Evolutionary conservation across 2,888 invertebrate genomes (phyloP).

Genomic region (Bursaphelenchus okinawaensis): DNA sequence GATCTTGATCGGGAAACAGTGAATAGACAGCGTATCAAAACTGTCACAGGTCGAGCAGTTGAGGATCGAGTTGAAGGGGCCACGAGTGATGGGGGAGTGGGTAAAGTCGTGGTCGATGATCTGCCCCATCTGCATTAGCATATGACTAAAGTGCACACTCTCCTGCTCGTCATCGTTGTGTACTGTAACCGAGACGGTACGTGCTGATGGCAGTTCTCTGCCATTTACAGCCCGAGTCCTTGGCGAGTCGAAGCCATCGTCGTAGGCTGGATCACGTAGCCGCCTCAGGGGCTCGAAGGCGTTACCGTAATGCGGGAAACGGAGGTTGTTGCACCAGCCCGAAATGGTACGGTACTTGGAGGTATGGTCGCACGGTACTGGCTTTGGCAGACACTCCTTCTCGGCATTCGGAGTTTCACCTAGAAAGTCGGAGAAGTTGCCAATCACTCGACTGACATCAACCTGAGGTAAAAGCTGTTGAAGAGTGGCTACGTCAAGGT

Average conservation of each 20-base stretch:
- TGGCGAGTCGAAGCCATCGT: conserved; percentile 65
- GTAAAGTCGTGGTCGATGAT: conserved; percentile 89
- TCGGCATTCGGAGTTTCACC: conserved; percentile 18
- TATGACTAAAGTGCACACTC: conserved; percentile 50
- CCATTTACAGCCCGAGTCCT: conserved; percentile 40
- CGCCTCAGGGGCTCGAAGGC: conserved; percentile 48
- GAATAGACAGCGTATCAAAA: conserved; percentile 79
- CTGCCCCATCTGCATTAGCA: conserved; percentile 85
- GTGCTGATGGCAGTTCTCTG: conserved; percentile 46
- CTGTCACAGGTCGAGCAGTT: conserved; percentile 72
- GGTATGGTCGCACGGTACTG: conserved; percentile 57
- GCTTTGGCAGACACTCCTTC: conserved; percentile 49
- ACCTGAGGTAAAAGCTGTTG: conserved; percentile 52
- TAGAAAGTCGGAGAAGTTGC: conserved; percentile 49
- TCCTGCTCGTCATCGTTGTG: conserved; percentile 41
- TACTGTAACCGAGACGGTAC: conserved; percentile 43
- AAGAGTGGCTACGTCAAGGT: conserved; percentile 46
- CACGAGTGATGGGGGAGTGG: conserved; percentile 73
- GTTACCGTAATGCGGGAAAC: conserved; percentile 48
- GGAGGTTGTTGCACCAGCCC: conserved; percentile 78
- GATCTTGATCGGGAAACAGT: conserved; percentile 86
- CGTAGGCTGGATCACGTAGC: conserved; percentile 67
- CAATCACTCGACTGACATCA: conserved; percentile 48
- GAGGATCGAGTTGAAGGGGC: conserved; percentile 49
- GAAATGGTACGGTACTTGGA: conserved; percentile 69